Conservation (phyloP, 1,140 invertebrate species). For the Phortica variegata region DNA sequence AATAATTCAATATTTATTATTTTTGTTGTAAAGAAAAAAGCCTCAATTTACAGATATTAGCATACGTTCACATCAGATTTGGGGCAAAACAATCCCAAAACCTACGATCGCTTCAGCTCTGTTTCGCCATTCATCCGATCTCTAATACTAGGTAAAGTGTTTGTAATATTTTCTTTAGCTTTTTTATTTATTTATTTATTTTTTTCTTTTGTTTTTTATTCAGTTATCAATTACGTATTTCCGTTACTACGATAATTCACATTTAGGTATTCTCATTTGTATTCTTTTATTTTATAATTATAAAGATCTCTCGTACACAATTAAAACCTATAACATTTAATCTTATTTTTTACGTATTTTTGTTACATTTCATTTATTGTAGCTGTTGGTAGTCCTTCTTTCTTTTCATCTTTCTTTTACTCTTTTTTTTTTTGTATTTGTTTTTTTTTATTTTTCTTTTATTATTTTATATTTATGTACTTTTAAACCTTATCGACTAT, state of each 20-base stretch:
- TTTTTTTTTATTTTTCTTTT: constrained; percentile 46
- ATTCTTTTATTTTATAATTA: neutral
- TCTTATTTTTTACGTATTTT: constrained; percentile 38
- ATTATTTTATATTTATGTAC: constrained; percentile 17
- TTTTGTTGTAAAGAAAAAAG: too few species aligned
- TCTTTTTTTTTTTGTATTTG: constrained; percentile 16
- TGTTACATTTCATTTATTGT: constrained; percentile 20
- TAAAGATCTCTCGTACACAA: constrained; percentile 17
- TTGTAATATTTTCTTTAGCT: constrained; percentile 28
- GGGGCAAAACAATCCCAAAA: too few species aligned
- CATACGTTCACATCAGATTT: too few species aligned
- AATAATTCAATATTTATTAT: too few species aligned
- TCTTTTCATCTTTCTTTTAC: neutral
- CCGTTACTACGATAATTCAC: constrained; percentile 50
- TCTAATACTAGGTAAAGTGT: too few species aligned
- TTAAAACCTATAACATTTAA: constrained; percentile 55
- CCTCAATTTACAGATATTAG: too few species aligned
- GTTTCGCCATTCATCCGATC: too few species aligned
- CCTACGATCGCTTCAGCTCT: too few species aligned
- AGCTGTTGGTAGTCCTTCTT: constrained; percentile 10
- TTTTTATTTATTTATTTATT: constrained; percentile 14
- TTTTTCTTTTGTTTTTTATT: constrained; percentile 17
- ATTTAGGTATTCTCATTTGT: constrained; percentile 34
- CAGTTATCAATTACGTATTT: constrained; percentile 55
- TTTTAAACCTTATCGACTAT: constrained; percentile 40